phyloP scores from a whole-genome alignment of 2,888 invertebrate species.

The Crossocerus cetratus region DNA sequence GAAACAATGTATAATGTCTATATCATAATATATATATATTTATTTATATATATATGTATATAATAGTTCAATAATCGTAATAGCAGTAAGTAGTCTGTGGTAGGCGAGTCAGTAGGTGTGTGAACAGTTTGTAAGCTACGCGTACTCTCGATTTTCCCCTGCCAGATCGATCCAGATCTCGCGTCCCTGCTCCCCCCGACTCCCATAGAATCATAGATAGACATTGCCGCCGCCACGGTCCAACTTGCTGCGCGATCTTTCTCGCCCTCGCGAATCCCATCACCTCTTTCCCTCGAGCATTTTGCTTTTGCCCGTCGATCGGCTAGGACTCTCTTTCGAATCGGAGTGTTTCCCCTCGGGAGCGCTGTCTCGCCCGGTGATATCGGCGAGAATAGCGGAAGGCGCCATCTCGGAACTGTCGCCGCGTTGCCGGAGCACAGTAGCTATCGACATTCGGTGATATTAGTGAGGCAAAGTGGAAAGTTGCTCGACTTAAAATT shows the following conservation, averaged over 20 bases:
- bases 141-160: constrained; percentile 57
- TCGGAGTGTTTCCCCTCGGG: too few species aligned
- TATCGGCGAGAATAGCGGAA: too few species aligned
- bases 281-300: too few species aligned
- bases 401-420: too few species aligned
- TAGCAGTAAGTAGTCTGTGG: constrained; percentile 69
- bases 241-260: too few species aligned
- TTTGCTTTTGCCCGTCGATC: too few species aligned
- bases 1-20: constrained; percentile 71
- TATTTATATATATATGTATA: constrained; percentile 49
- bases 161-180: constrained; percentile 53
- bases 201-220: too few species aligned
- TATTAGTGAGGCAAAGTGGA: neutral
- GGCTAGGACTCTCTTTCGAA: too few species aligned
- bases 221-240: too few species aligned
- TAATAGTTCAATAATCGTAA: constrained; percentile 64
- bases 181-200: constrained; percentile 5
- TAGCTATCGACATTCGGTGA: neutral
- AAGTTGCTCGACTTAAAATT: neutral
- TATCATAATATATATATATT: constrained; percentile 59
- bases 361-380: too few species aligned
- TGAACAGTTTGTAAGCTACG: constrained; percentile 67
- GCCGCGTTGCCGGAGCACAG: too few species aligned
- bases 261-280: too few species aligned
- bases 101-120: constrained; percentile 69